Base-by-base conservation (phyloP, 2,888 invertebrate species). In the Caenorhabditis japonica region DNA sequence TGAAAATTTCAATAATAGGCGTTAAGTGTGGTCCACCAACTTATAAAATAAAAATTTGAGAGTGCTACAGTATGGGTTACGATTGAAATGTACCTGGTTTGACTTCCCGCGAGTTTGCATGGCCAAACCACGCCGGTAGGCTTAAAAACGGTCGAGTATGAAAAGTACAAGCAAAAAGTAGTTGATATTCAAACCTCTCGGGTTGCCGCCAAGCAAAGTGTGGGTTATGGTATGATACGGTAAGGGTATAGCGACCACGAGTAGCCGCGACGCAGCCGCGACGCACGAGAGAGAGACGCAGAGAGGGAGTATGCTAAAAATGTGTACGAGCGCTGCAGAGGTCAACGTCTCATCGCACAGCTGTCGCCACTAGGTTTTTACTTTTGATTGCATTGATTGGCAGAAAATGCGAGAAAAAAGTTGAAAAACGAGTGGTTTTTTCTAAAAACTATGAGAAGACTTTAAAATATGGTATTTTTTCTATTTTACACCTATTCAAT, bases 141-240 rank as follows among this genome's bases (percentile, higher is more conserved):
- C 25, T 25, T 15, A 23, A n/a, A 5, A 21, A n/a, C 38, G 21
- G 23, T 33, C 1, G 2, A 4, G 21, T 12, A 25, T 1, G 13
- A 25, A 13, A 3, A 52, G 33, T 23, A 7, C 10, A 39, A 7
- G 39, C 27, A 25, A 33, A 17, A 15, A 15, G n/a, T 15, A n/a
- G 38, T 15, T 15, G 21, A 36, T 13, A 19, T 61, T 52, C 36
- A 44, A 61, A 52, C 1, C 0, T 1, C n/a, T 30, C 12, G n/a
- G n/a, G 3, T 44, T 61, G 61, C 41, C 61, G 61, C 61, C 61
- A 25, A 39, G 4, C 33, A 13, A 1, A 1, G 8, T 3, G 3
- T 23, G 52, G 61, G 61, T 61, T 61, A 61, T 52, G 61, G 61
- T 61, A 61, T 4, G 27, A 7, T 55, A 64, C 64, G 55, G 64